Evolutionary conservation across 2,797 vertebrate species (phyloP).

Genomic region (Eupleurogrammus muticus): DNA sequence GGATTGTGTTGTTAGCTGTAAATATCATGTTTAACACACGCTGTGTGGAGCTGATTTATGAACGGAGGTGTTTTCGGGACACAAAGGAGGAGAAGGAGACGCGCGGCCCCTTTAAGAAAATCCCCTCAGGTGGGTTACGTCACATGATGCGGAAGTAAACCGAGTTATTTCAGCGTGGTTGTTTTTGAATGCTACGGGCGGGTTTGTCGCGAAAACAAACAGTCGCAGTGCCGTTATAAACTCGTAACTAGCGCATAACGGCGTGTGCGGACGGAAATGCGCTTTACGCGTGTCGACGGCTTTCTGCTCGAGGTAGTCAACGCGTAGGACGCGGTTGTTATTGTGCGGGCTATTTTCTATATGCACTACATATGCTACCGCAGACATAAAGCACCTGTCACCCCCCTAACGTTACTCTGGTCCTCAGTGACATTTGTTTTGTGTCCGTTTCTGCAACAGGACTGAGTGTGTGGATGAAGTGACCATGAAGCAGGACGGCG

Average conservation of each 20-base stretch:
- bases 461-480: conserved; percentile 32
- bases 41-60: background rate
- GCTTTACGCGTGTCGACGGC: background rate
- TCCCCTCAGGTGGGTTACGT: conserved; percentile 35
- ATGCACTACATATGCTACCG: background rate
- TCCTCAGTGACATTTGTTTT: background rate
- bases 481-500: conserved; percentile 70
- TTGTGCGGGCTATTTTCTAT: background rate
- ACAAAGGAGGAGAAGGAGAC: background rate
- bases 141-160: conserved; percentile 66
- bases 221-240: background rate
- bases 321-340: conserved; percentile 9
- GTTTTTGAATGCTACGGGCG: conserved; percentile 70
- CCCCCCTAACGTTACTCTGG: background rate
- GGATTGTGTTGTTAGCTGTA: too few species aligned
- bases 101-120: conserved; percentile 66
- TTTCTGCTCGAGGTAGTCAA: conserved; percentile 28
- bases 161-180: conserved; percentile 52
- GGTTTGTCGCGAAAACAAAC: conserved; percentile 30
- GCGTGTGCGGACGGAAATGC: background rate
- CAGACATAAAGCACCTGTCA: background rate
- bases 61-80: background rate
- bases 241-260: background rate
- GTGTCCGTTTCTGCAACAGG: background rate
- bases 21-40: too few species aligned